Base-by-base conservation (phyloP, 2,797 vertebrate genomes). In the Alosa sapidissima region DNA sequence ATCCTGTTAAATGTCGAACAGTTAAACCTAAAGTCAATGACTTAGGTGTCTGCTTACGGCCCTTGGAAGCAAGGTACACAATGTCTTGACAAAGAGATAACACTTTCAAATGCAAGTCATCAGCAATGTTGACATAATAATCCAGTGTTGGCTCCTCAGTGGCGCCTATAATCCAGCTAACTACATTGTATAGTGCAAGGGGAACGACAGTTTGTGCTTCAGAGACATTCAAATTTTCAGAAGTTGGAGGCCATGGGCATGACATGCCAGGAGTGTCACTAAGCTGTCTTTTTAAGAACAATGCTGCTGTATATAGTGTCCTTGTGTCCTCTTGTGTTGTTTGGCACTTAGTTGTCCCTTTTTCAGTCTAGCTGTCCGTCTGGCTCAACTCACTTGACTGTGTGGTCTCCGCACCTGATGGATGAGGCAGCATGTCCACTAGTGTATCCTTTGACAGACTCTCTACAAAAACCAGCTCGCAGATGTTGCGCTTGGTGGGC, bases 161-260 rank as follows among this genome's bases (percentile, higher is more conserved):
- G 83, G 86, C 28, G 86, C 84, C 83, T 83, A 58, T 2, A 83
- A 81, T 75, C 54, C 68, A 49, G 21, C 55, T 58, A 7, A 58
- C 83, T 13, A 83, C 58, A 84, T 89, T 89, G 24, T 83, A 81
- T n/a, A 86, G 52, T 65, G 85, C 88, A 85, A 87, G 85, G 85
- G 85, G 48, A 85, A 85, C 86, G 85, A 86, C 21, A 13, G 86
- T 82, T 47, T 87, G 87, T 33, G 58, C 19, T 58, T 58, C 21
- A 9, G 55, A 21, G 19, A 58, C 3, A n/a, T 58, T 58, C 1
- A 58, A 21, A 3, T n/a, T 9, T 58, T 1, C 55, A 21, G 19
- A 13, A 55, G 52, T 55, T 13, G 52, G 55, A 7, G 55, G 55
- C 55, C 55, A 58, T 58, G 55, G 55, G 21, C 55, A 58, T 9